Evolutionary conservation across 2,888 invertebrate species (phyloP).

Genomic region (Tyria jacobaeae): DNA sequence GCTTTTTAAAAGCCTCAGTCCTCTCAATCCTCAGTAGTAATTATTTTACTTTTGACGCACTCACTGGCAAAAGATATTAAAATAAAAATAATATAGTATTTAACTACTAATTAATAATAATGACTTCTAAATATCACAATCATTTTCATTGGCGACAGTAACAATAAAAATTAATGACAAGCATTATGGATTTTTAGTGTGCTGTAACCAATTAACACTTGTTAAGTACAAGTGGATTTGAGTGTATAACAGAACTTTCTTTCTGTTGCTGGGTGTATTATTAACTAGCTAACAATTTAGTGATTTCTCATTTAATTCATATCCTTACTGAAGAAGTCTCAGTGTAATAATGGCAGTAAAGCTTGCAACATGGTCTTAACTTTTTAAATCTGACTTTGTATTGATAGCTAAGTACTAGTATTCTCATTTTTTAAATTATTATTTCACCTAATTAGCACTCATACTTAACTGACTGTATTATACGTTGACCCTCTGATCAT

Average conservation of each 20-base stretch:
- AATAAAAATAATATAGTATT: constrained; percentile 5
- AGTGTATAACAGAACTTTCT: not conserved
- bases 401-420: not conserved
- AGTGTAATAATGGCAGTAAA: too few species aligned
- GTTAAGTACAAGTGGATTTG: not conserved
- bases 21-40: not conserved
- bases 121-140: constrained; percentile 46
- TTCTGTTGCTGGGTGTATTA: too few species aligned
- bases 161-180: constrained; percentile 29
- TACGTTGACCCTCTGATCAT: too few species aligned
- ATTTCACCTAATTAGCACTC: not conserved
- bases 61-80: constrained; percentile 18
- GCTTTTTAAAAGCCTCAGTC: not conserved
- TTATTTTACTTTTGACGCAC: constrained; percentile 15
- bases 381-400: not conserved
- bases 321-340: too few species aligned
- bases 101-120: too few species aligned
- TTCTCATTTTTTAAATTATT: not conserved
- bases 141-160: constrained; percentile 27
- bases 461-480: not conserved
- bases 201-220: not conserved
- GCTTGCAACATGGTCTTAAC: too few species aligned
- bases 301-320: too few species aligned
- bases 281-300: too few species aligned
- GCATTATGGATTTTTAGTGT: not conserved